Evolutionary conservation across 2,888 invertebrate species (phyloP).

Genomic region (Hydroisotoma schaefferi): DNA sequence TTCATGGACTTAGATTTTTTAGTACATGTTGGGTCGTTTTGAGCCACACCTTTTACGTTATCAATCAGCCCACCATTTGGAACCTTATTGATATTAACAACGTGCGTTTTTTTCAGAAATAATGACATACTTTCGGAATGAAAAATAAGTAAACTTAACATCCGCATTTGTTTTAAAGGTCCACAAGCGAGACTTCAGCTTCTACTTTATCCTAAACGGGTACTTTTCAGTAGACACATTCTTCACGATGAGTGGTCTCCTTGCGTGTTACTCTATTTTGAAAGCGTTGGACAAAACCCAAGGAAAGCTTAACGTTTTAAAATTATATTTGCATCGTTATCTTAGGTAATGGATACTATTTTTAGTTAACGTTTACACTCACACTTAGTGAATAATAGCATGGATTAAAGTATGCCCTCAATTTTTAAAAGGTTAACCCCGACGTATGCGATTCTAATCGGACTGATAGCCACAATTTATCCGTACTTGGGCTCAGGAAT

Average conservation of each 20-base stretch:
- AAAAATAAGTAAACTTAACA: not conserved
- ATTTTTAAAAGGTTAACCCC: conserved; percentile 14
- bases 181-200: conserved; percentile 3
- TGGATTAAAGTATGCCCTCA: not conserved
- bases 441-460: conserved; percentile 12
- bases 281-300: conserved; percentile 2
- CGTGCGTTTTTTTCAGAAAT: conserved; percentile 6
- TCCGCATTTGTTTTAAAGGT: conserved; percentile 4
- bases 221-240: conserved; percentile 14
- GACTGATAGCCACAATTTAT: conserved; percentile 10
- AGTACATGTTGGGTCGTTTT: conserved; percentile 41
- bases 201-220: conserved; percentile 1
- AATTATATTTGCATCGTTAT: conserved; percentile 17
- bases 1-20: conserved; percentile 40
- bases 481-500: conserved; percentile 3
- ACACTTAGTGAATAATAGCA: no score
- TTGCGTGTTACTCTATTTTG: conserved; percentile 6
- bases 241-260: conserved; percentile 17
- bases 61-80: conserved; percentile 3
- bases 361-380: not conserved
- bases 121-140: no score
- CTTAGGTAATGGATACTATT: conserved; percentile 10
- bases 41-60: conserved; percentile 19
- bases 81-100: conserved; percentile 10
- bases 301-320: conserved; percentile 11